Conservation (phyloP, 1,140 invertebrate genomes). For the Euborellia annulipes region DNA sequence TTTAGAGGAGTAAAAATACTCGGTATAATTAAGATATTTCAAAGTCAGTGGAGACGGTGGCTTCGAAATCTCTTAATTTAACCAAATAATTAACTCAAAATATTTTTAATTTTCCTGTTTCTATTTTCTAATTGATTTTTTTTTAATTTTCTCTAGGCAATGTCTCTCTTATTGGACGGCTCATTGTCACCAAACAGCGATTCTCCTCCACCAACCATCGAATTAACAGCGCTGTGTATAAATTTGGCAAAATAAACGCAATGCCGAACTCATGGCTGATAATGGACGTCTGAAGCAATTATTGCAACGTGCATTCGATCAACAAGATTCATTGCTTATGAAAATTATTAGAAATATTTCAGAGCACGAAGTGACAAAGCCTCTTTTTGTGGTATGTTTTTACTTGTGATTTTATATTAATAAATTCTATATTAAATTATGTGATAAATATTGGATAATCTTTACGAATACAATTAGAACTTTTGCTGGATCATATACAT, state of each 20-base stretch:
- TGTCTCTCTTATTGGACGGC: too few species aligned
- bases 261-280: constrained; percentile 80
- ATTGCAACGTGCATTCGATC: constrained; percentile 62
- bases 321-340: constrained; percentile 73
- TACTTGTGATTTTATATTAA: constrained; percentile 6
- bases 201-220: constrained; percentile 32
- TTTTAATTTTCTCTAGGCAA: neutral
- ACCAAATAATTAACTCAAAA: too few species aligned
- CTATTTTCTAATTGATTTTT: constrained; percentile 7
- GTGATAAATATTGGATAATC: constrained; percentile 5
- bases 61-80: too few species aligned
- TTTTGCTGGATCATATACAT: neutral
- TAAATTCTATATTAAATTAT: constrained; percentile 6
- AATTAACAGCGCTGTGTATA: constrained; percentile 74
- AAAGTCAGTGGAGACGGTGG: too few species aligned
- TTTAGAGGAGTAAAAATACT: too few species aligned
- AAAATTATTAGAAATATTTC: constrained; percentile 92
- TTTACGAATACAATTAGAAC: constrained; percentile 3
- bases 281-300: constrained; percentile 61
- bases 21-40: too few species aligned
- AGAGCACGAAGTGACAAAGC: constrained; percentile 67
- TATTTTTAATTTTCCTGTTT: constrained; percentile 2
- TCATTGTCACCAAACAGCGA: too few species aligned
- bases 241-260: constrained; percentile 83
- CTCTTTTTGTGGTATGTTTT: constrained; percentile 62